phyloP scores from a whole-genome alignment of 2,113 vertebrate species.

The Uropsilus gracilis region DNA sequence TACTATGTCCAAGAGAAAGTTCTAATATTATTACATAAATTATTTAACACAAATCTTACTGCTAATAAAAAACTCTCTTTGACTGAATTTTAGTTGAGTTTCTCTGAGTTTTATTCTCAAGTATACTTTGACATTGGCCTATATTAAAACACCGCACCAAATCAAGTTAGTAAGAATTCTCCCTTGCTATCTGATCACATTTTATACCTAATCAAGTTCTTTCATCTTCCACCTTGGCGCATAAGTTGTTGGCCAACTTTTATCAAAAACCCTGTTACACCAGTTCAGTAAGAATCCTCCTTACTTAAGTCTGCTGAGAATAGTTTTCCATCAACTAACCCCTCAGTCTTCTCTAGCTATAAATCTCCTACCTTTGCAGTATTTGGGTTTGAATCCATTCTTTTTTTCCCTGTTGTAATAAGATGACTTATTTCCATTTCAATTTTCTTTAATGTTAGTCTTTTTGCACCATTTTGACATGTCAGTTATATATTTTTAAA shows the following conservation, averaged over 20 bases:
- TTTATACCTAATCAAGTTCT: no score
- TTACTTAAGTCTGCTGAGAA: background rate
- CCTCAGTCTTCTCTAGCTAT: background rate
- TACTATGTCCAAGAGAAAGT: background rate
- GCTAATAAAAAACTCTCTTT: background rate
- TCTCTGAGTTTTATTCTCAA: background rate
- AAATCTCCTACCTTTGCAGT: background rate
- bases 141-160: background rate
- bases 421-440: background rate
- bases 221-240: no score
- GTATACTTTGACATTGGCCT: background rate
- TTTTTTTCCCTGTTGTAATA: background rate
- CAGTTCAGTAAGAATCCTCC: background rate
- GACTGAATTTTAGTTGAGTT: background rate
- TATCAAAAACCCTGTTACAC: no score
- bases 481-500: background rate
- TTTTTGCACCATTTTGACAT: constrained; percentile 6
- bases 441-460: background rate
- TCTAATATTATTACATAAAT: background rate
- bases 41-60: constrained; percentile 6
- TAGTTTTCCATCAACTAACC: background rate
- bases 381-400: background rate
- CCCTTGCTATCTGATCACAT: background rate
- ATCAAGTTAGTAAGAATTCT: background rate
- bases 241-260: no score